Conservation (phyloP, 1,140 invertebrate species). For the Eciton burchellii region DNA sequence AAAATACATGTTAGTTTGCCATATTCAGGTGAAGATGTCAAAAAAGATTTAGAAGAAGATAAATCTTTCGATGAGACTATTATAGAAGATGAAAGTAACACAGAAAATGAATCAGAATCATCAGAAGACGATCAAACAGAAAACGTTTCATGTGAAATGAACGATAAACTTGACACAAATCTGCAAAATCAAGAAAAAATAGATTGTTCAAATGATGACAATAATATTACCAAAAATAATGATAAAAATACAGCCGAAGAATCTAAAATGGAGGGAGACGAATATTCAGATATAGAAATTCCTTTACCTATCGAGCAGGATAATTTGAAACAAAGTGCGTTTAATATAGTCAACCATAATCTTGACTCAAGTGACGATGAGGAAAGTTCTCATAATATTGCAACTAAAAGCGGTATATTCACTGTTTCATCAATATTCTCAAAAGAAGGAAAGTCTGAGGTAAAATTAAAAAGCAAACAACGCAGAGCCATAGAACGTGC, state of each 20-base stretch:
- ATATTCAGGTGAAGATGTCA: constrained; percentile 88
- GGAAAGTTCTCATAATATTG: constrained; percentile 77
- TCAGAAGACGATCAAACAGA: constrained; percentile 75
- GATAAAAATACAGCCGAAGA: constrained; percentile 59
- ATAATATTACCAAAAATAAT: constrained; percentile 45
- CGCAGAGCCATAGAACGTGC: constrained; percentile 91
- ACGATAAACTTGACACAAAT: constrained; percentile 9
- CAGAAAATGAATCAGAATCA: constrained; percentile 82
- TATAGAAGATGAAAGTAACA: constrained; percentile 83
- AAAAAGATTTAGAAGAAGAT: constrained; percentile 78
- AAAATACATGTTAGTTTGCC: constrained; percentile 92
- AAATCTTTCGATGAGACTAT: constrained; percentile 9
- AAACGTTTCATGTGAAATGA: constrained; percentile 12
- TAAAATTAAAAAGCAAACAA: constrained; percentile 91
- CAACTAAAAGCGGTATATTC: constrained; percentile 88
- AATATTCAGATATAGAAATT: constrained; percentile 60
- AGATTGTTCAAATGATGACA: constrained; percentile 63
- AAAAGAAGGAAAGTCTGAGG: constrained; percentile 77
- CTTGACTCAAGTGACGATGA: constrained; percentile 84
- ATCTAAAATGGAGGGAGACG: constrained; percentile 68
- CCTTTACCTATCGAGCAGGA: constrained; percentile 78
- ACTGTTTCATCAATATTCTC: constrained; percentile 84
- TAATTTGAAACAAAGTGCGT: constrained; percentile 80
- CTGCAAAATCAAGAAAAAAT: constrained; percentile 68
- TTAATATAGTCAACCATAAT: constrained; percentile 80